Evolutionary conservation across 2,888 invertebrate species (phyloP).

Genomic region (Caenorhabditis wallacei): DNA sequence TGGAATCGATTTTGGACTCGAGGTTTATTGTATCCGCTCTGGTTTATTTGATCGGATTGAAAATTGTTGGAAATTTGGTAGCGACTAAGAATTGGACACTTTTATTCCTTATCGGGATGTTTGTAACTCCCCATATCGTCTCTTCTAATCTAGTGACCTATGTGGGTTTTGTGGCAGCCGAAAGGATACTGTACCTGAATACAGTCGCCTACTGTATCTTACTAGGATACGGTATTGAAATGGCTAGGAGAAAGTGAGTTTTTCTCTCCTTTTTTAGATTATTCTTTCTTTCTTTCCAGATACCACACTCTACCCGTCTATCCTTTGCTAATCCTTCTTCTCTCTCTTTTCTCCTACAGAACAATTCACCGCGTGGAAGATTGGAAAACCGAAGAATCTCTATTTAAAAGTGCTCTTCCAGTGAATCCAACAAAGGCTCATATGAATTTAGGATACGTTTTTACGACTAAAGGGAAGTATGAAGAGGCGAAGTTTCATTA

Average conservation of each 20-base stretch:
- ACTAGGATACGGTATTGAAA: constrained; percentile 85
- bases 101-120: constrained; percentile 18
- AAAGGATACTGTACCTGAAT: constrained; percentile 95
- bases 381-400: constrained; percentile 80
- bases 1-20: constrained; percentile 89
- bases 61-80: background rate
- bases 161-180: constrained; percentile 98
- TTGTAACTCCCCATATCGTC: constrained; percentile 45
- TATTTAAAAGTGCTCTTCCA: constrained; percentile 92
- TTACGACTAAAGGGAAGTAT: constrained; percentile 92
- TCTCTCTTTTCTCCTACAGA: constrained; percentile 50
- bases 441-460: constrained; percentile 96
- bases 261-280: background rate
- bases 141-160: constrained; percentile 96
- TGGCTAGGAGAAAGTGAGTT: constrained; percentile 24
- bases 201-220: constrained; percentile 96
- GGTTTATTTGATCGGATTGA: constrained; percentile 87
- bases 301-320: background rate
- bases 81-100: background rate
- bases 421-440: constrained; percentile 94
- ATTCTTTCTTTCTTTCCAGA: background rate
- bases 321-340: constrained; percentile 28
- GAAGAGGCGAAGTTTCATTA: constrained; percentile 94
- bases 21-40: constrained; percentile 88
- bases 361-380: constrained; percentile 68